Conservation (phyloP, 2,113 vertebrate species). For the Amazona vittata region DNA sequence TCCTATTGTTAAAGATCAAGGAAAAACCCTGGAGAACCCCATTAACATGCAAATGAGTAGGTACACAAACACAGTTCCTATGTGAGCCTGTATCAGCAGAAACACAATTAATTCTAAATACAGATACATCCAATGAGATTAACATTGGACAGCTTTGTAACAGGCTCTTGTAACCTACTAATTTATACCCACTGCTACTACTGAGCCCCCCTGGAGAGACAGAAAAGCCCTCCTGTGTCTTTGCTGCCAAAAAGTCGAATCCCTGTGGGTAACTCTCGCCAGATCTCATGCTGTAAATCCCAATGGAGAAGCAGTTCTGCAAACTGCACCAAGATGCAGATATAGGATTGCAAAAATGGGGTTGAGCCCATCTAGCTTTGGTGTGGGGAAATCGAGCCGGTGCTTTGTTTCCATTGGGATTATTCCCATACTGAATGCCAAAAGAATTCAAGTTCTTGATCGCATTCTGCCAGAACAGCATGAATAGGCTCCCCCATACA, state of each 20-base stretch:
- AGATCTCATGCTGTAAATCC: background rate
- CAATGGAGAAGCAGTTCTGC: background rate
- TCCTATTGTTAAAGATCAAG: conserved; percentile 47
- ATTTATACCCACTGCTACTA: background rate
- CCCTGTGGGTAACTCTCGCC: background rate
- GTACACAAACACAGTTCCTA: conserved; percentile 17
- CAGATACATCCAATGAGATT: background rate
- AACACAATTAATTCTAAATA: conserved; percentile 44
- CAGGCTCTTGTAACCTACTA: background rate
- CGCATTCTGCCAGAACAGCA: background rate
- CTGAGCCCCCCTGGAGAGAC: background rate
- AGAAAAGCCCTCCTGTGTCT: background rate
- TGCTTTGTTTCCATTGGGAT: background rate
- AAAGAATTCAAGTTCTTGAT: conserved; percentile 6
- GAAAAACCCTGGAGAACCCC: conserved; percentile 45
- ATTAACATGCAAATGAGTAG: conserved; percentile 57
- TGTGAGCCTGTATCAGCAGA: conserved; percentile 23
- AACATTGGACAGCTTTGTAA: background rate
- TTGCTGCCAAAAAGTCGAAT: background rate
- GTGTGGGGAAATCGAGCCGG: background rate
- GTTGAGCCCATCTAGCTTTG: rapidly evolving
- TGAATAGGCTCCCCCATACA: background rate
- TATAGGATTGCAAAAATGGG: rapidly evolving
- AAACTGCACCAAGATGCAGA: rapidly evolving
- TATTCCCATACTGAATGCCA: background rate